Evolutionary conservation across 1,140 invertebrate species (phyloP), one percentile per base, ranked within the genome.

Genomic region (Brachionus angularis): DNA sequence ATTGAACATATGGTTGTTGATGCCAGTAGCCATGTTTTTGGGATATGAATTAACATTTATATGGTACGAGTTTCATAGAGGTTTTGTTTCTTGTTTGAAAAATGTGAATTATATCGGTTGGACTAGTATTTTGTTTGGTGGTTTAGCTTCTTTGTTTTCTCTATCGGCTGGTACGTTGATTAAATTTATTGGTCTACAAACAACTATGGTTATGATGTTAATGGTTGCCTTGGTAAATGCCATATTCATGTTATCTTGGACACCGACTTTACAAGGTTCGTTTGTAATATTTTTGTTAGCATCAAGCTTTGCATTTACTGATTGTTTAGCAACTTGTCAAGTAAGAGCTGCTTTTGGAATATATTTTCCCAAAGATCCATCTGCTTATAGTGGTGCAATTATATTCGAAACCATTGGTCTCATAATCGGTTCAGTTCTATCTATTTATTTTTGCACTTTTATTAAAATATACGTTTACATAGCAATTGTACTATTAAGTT

Each of bases 401-500:
- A 50, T 67, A 36, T 67, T 67, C 21, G 62, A 67, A 67, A 67
- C 62, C 34, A 67, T 67, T 0, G 62, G 62, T 2, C 62, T 67
- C 1, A 42, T 67, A 7, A 8, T 47, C 1, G 62, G 42, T 3
- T 67, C 62, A 18, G 62, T 50, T 27, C 23, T 67, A 3, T 67
- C 62, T 5, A 47, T 67, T 47, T 67, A 47, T 34, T 31, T 23
- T 18, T 67, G 62, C 27, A 47, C 62, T 16, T 16, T 47, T 34
- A 23, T 67, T 21, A 67, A 67, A 47, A 50, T 67, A 14, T 67
- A 67, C 27, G 47, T 18, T 49, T 67, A 67, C 34, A 47, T 67
- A 3, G 12, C 7, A 21, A 67, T 67, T 36, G n/a, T n/a, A n/a
- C n/a, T n/a, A n/a, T n/a, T n/a, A n/a, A n/a, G n/a, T n/a, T n/a